A percentile compares a stretch with the other conserved stretches of the same genome.
These are phyloP conservation scores for Latrodectus hesperus DNA, from an alignment of 2,888 invertebrate species.

Conservation along the genomic window DNA sequence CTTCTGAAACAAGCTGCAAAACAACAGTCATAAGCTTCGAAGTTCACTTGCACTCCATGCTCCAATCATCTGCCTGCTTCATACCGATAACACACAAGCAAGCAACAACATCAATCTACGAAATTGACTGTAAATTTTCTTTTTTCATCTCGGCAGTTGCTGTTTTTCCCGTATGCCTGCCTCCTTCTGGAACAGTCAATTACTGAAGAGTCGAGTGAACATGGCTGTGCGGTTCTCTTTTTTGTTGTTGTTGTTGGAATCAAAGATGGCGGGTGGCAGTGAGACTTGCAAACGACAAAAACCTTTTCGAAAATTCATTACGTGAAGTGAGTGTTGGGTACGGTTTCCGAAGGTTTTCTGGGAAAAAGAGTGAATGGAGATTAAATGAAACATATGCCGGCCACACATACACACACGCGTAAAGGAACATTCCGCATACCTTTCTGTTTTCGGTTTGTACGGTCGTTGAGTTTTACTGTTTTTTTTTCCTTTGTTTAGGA, in stretches of 20 bases:
- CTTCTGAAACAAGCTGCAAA: too few species aligned
- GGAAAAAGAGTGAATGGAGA: conserved; percentile 19
- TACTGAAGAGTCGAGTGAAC: not conserved
- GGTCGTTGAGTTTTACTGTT: not conserved
- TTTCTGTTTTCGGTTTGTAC: not conserved
- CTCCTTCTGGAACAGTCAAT: conserved; percentile 33
- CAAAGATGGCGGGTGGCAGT: too few species aligned
- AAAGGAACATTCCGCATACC: too few species aligned
- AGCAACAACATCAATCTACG: conserved; percentile 50
- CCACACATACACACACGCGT: not conserved
- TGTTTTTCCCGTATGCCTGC: conserved; percentile 4
- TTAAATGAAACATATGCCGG: conserved; percentile 43
- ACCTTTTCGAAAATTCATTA: conserved; percentile 32
- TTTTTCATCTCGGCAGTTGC: conserved; percentile 27
- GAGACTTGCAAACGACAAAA: too few species aligned
- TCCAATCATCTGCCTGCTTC: too few species aligned
- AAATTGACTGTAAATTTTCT: conserved; percentile 63
- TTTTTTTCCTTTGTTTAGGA: not conserved
- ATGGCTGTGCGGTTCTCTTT: too few species aligned
- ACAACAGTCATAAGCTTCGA: too few species aligned
- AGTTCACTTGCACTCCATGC: too few species aligned
- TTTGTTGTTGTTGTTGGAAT: too few species aligned
- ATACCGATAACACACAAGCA: conserved; percentile 2
- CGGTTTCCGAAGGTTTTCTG: conserved; percentile 6
- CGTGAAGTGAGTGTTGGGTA: conserved; percentile 29